Evolutionary conservation across 2,113 vertebrate genomes (phyloP).

Genomic region (Heloderma charlesbogerti): DNA sequence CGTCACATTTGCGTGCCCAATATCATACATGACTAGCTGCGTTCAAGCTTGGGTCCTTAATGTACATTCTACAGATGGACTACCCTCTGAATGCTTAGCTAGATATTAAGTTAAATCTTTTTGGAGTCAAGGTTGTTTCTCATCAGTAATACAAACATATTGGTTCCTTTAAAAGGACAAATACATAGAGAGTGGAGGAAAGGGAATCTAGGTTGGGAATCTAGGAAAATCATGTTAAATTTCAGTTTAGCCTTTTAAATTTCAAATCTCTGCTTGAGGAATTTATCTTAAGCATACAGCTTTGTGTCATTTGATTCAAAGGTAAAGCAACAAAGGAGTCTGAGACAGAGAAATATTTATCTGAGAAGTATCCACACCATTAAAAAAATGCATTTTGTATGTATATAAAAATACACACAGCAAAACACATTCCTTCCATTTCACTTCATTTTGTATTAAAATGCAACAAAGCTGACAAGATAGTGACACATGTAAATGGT

Average conservation of each 20-base stretch:
- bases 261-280: conserved; percentile 60
- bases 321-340: conserved; percentile 41
- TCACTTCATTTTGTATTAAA: conserved; percentile 59
- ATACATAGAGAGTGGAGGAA: conserved; percentile 70
- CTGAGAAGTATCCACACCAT: neutral
- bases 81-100: conserved; percentile 80
- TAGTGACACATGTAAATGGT: conserved; percentile 41
- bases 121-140: conserved; percentile 86
- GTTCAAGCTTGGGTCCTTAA: conserved; percentile 78
- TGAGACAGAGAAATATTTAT: conserved; percentile 1
- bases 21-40: conserved; percentile 86
- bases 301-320: conserved; percentile 38
- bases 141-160: conserved; percentile 86
- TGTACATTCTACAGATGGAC: conserved; percentile 77
- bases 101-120: conserved; percentile 88
- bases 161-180: conserved; percentile 84
- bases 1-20: conserved; percentile 88
- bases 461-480: conserved; percentile 53
- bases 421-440: conserved; percentile 38
- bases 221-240: conserved; percentile 64
- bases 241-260: conserved; percentile 64
- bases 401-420: conserved; percentile 31
- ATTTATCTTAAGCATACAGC: conserved; percentile 45
- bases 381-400: conserved; percentile 33
- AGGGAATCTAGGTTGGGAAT: conserved; percentile 69